Percentiles rank a stretch among this genome's conserved stretches.
Evolutionary conservation across 2,113 vertebrate genomes (phyloP).

Genomic region (Lipotes vexillifer): DNA sequence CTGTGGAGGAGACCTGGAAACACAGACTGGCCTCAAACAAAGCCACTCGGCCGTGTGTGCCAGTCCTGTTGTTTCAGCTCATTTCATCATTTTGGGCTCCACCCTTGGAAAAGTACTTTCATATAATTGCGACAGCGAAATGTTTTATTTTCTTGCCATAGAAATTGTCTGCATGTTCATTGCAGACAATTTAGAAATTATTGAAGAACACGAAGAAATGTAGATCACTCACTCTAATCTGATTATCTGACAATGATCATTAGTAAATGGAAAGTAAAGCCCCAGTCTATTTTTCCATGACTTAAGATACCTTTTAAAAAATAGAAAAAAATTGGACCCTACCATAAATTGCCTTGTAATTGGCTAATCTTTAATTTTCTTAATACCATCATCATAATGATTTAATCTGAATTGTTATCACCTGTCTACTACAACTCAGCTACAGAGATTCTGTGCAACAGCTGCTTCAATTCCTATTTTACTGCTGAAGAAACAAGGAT

Average conservation of each 20-base stretch:
- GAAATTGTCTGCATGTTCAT: neutral
- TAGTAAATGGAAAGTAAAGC: neutral
- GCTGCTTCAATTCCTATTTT: neutral
- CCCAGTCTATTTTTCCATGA: neutral
- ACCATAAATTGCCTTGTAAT: neutral
- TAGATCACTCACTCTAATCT: neutral
- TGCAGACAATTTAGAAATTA: neutral
- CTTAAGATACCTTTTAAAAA: neutral
- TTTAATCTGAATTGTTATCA: neutral
- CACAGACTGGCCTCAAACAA: neutral
- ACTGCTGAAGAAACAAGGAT: neutral
- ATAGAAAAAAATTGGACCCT: neutral
- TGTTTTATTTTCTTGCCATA: neutral
- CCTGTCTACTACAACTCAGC: neutral
- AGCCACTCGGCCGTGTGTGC: fast-evolving
- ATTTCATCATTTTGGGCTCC: neutral
- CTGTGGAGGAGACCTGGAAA: neutral
- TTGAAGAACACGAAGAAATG: neutral
- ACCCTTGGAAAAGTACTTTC: constrained; percentile 25
- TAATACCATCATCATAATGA: neutral
- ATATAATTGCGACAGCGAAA: neutral
- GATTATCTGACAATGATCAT: neutral
- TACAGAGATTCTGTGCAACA: neutral
- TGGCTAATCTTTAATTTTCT: constrained; percentile 12
- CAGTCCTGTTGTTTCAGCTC: neutral